phyloP scores from a whole-genome alignment of 35 echinoderm and acorn worm genomes.

The Nesometra sesokonis region DNA sequence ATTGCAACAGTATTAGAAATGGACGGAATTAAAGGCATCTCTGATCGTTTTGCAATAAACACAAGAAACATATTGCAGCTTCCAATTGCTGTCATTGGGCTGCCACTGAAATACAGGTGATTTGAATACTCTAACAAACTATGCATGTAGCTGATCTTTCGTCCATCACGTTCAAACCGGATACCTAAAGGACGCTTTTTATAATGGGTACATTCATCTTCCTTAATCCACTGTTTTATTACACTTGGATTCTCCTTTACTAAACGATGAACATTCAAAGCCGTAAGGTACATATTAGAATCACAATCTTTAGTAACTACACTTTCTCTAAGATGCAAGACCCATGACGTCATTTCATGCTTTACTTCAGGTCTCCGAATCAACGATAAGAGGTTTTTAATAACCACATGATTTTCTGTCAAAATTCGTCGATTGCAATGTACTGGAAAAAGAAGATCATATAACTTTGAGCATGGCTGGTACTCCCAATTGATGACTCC shows the following conservation, averaged over 20 bases:
- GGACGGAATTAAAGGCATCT: constrained; percentile 20
- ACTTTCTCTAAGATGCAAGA: neutral
- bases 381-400: neutral
- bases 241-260: constrained; percentile 3
- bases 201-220: constrained; percentile 14
- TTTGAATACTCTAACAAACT: neutral
- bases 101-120: neutral
- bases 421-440: constrained; percentile 32
- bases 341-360: constrained; percentile 7
- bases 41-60: constrained; percentile 6
- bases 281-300: constrained; percentile 8
- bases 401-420: neutral
- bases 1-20: constrained; percentile 29
- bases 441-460: constrained; percentile 24
- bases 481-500: neutral
- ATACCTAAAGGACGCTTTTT: neutral
- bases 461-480: constrained; percentile 1
- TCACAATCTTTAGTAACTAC: neutral
- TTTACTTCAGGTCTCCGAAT: neutral
- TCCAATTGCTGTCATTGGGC: neutral
- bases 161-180: neutral
- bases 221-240: constrained; percentile 17
- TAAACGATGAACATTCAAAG: constrained; percentile 17
- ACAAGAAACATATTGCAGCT: constrained; percentile 25
- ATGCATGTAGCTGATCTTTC: constrained; percentile 18